A percentile compares a stretch with the other conserved stretches of the same genome.
Evolutionary conservation across 2,888 invertebrate species (phyloP).

Genomic region (Taenaris catops): DNA sequence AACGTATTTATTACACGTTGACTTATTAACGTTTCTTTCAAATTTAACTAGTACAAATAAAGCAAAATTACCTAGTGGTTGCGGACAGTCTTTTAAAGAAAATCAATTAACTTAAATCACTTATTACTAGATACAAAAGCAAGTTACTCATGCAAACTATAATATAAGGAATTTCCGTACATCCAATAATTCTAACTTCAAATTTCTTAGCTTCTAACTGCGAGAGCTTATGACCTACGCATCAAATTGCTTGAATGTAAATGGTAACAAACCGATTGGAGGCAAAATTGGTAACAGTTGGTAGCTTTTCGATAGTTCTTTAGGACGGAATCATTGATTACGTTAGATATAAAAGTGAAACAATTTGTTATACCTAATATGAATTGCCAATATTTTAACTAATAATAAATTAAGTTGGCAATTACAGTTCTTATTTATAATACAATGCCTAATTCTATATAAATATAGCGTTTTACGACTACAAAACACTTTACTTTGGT

Average conservation of each 20-base stretch:
- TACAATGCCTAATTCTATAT: constrained; percentile 38
- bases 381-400: constrained; percentile 3
- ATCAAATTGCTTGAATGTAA: constrained; percentile 3
- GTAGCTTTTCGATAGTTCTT: constrained; percentile 18
- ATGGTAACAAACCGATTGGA: constrained; percentile 23
- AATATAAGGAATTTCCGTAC: too few relatives aligned
- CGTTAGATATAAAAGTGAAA: too few relatives aligned
- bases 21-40: constrained; percentile 1
- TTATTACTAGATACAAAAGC: constrained; percentile 19
- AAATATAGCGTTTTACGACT: constrained; percentile 77
- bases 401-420: background rate
- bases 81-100: constrained; percentile 18
- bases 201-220: too few relatives aligned
- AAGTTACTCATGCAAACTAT: too few relatives aligned
- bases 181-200: too few relatives aligned
- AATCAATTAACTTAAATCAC: constrained; percentile 12
- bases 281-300: constrained; percentile 30
- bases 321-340: constrained; percentile 2
- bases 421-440: constrained; percentile 14
- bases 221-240: too few relatives aligned
- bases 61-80: constrained; percentile 15
- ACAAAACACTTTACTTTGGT: constrained; percentile 75
- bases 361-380: too few relatives aligned
- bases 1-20: constrained; percentile 5
- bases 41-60: constrained; percentile 3